Conservation (phyloP, 2,113 vertebrate species). For the Cephalopholis sonnerati region DNA sequence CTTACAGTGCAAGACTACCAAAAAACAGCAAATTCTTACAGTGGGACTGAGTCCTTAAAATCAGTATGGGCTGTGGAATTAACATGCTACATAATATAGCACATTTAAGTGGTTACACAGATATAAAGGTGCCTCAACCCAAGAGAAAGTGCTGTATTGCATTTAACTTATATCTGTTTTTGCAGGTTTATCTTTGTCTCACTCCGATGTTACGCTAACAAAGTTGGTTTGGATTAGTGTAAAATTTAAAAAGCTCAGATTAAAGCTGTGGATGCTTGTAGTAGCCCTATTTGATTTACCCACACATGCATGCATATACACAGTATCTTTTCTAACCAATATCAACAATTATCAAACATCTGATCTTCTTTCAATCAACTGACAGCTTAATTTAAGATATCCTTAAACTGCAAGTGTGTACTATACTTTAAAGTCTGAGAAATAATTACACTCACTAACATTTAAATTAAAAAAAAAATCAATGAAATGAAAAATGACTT, state of each 20-base stretch:
- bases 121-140: background rate
- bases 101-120: background rate
- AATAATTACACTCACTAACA: background rate
- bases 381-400: background rate
- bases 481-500: background rate
- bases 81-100: background rate
- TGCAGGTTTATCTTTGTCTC: constrained; percentile 8
- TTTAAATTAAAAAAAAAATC: background rate
- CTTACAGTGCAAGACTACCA: background rate
- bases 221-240: background rate
- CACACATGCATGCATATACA: background rate
- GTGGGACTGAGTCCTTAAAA: background rate
- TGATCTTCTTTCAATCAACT: background rate
- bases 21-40: background rate
- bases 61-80: background rate
- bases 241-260: constrained; percentile 23
- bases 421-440: background rate
- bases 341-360: background rate
- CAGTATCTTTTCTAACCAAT: background rate
- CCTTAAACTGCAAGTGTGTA: background rate
- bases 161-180: constrained; percentile 16
- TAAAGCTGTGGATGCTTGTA: background rate
- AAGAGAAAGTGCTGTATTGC: background rate
- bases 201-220: background rate
- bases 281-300: background rate